Percentiles rank a stretch among this genome's conserved stretches.
Evolutionary conservation across 2,888 invertebrate genomes (phyloP).

Genomic region (Margaritifera margaritifera): DNA sequence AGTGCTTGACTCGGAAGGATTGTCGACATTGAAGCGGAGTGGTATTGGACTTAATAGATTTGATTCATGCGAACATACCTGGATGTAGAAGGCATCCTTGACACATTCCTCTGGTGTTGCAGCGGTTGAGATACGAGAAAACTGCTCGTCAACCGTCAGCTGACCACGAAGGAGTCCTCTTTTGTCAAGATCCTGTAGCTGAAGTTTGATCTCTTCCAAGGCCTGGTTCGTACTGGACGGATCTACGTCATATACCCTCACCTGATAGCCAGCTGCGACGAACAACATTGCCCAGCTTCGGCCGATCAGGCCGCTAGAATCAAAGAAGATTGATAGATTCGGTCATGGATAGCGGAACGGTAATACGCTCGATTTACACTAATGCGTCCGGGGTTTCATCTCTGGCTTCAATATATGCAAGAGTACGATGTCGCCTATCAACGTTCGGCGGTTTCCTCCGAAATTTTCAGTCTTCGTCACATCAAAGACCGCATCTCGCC

Average conservation of each 20-base stretch:
- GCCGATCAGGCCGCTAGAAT: conserved; percentile 90
- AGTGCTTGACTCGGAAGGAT: too few species aligned
- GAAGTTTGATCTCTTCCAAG: conserved; percentile 82
- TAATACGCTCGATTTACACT: too few species aligned
- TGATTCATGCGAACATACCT: conserved; percentile 53
- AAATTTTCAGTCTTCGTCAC: too few species aligned
- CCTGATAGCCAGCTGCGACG: conserved; percentile 88
- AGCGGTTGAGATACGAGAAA: conserved; percentile 83
- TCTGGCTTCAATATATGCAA: too few species aligned
- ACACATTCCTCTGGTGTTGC: conserved; percentile 82
- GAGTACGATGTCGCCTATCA: too few species aligned
- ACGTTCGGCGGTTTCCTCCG: too few species aligned
- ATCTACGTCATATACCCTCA: conserved; percentile 84
- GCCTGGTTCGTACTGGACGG: conserved; percentile 52
- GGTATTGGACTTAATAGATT: background rate
- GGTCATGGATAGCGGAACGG: too few species aligned
- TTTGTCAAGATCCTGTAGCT: conserved; percentile 72
- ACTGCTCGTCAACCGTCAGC: conserved; percentile 84
- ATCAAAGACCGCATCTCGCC: too few species aligned
- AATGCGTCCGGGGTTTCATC: too few species aligned
- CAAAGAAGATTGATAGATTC: too few species aligned
- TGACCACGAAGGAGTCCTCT: conserved; percentile 82
- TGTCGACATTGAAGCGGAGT: too few species aligned
- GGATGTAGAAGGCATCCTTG: conserved; percentile 84
- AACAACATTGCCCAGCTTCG: conserved; percentile 98